These are phyloP conservation scores for Sarcophaga rosellei DNA, from an alignment of 2,888 invertebrate genomes.

Conservation along the genomic window DNA sequence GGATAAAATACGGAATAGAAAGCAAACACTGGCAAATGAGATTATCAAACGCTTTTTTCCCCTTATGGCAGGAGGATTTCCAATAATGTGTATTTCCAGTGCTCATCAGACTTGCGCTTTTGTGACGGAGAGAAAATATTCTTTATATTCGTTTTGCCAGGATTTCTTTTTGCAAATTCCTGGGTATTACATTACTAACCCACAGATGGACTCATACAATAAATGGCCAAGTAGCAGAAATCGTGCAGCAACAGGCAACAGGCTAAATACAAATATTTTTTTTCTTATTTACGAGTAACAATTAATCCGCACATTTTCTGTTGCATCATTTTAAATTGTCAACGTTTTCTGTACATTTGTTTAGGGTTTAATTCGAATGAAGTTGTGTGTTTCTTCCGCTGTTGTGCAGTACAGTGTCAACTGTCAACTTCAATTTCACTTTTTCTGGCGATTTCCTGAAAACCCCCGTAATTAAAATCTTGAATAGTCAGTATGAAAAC, in stretches of 20 bases:
- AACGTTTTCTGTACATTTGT: too few relatives aligned
- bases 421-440: too few relatives aligned
- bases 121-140: not conserved
- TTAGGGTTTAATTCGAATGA: too few relatives aligned
- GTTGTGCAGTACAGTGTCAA: too few relatives aligned
- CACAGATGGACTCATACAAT: constrained; percentile 22
- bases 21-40: not conserved
- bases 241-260: constrained; percentile 65
- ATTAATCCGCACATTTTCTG: too few relatives aligned
- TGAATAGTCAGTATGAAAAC: too few relatives aligned
- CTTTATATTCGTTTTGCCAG: constrained; percentile 25
- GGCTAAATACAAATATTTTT: constrained; percentile 62
- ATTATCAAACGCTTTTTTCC: constrained; percentile 27
- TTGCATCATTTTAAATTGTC: too few relatives aligned
- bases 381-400: too few relatives aligned
- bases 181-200: constrained; percentile 56
- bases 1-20: constrained; percentile 49
- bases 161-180: constrained; percentile 29
- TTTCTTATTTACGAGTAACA: constrained; percentile 6
- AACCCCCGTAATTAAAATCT: too few relatives aligned
- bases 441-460: too few relatives aligned
- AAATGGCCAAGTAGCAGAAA: not conserved
- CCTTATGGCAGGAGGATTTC: constrained; percentile 31
- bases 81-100: constrained; percentile 53
- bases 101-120: constrained; percentile 49